These are phyloP conservation scores for Maniola jurtina DNA, from an alignment of 1,140 invertebrate species.

Conservation along the genomic window DNA sequence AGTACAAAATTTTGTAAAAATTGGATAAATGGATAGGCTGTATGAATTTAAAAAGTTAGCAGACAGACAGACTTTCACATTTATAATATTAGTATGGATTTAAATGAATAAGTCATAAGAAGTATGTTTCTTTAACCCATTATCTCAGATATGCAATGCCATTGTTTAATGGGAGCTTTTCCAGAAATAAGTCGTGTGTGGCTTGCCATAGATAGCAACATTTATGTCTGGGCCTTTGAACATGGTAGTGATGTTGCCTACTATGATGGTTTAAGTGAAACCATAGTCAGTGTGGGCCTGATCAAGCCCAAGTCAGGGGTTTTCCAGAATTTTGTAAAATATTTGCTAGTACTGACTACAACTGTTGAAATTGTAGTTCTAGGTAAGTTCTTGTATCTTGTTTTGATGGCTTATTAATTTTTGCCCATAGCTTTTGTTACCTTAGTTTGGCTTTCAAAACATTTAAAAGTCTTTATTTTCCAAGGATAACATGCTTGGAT, in stretches of 20 bases:
- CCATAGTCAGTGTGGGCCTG: constrained; percentile 92
- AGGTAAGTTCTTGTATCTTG: constrained; percentile 80
- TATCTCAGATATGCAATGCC: constrained; percentile 91
- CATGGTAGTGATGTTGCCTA: constrained; percentile 94
- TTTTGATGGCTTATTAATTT: too few species aligned
- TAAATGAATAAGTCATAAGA: neutral
- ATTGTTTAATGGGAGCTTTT: constrained; percentile 97
- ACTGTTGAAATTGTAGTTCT: constrained; percentile 95
- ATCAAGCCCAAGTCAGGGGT: constrained; percentile 92
- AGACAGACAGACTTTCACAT: too few species aligned
- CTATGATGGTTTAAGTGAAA: constrained; percentile 94
- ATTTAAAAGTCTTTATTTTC: too few species aligned
- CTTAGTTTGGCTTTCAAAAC: too few species aligned
- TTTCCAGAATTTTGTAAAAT: constrained; percentile 95
- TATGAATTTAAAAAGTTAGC: too few species aligned
- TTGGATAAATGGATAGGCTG: too few species aligned
- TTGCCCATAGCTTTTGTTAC: too few species aligned
- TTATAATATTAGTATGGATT: too few species aligned
- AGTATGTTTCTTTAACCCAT: constrained; percentile 14
- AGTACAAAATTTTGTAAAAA: too few species aligned
- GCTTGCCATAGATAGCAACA: constrained; percentile 98
- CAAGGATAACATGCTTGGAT: too few species aligned
- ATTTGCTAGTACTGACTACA: constrained; percentile 94
- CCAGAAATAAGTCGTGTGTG: constrained; percentile 97
- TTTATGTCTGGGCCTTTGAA: constrained; percentile 98